A percentile compares a stretch with the other conserved stretches of the same genome.
Conservation (phyloP, 2,888 invertebrate genomes). For the Lapara coniferarum region DNA sequence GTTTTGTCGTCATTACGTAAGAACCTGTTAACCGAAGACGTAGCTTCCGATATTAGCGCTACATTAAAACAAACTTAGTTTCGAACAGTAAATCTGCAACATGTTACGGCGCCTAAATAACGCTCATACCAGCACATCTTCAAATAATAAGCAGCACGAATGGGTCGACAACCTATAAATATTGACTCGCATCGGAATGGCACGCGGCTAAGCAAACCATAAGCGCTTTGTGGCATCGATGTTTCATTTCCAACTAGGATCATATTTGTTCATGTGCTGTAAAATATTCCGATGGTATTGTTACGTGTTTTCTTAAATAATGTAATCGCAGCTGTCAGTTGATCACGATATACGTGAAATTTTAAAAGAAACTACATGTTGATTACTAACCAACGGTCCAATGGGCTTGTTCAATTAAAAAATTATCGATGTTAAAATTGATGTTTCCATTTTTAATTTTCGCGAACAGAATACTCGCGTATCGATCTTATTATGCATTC, state of each 20-base stretch:
- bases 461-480: background rate
- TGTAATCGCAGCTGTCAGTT: background rate
- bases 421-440: no score
- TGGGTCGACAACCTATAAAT: constrained; percentile 74
- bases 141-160: constrained; percentile 50
- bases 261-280: constrained; percentile 36
- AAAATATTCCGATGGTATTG: background rate
- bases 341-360: background rate
- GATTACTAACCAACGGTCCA: no score
- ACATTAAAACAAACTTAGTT: constrained; percentile 60
- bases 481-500: background rate
- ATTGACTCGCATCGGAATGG: constrained; percentile 71
- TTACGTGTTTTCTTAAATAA: background rate
- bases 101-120: constrained; percentile 69
- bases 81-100: constrained; percentile 70
- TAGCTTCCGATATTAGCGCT: constrained; percentile 54
- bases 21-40: constrained; percentile 67
- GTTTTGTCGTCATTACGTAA: constrained; percentile 71
- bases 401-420: no score
- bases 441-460: no score
- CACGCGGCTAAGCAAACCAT: constrained; percentile 64
- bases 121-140: constrained; percentile 58
- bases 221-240: constrained; percentile 45
- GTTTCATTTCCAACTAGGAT: constrained; percentile 46
- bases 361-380: no score